Percentiles rank a stretch among this genome's conserved stretches.
Conservation (phyloP, 1,140 invertebrate genomes). For the Aleiodes sp. region DNA sequence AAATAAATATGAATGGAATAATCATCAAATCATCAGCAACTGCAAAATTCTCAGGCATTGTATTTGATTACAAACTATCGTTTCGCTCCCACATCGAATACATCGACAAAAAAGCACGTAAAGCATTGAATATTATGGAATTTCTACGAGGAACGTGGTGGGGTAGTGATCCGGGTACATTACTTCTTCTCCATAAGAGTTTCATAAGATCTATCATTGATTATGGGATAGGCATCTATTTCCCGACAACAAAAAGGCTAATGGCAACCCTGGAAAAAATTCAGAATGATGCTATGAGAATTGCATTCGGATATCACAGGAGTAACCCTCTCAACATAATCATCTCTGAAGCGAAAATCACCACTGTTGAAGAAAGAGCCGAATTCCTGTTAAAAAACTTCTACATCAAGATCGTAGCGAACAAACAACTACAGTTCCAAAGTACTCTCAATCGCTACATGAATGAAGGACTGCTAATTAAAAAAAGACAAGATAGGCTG, state of each 20-base stretch:
- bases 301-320: not conserved
- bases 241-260: not conserved
- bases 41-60: constrained; percentile 38
- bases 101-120: constrained; percentile 22
- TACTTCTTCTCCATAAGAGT: constrained; percentile 23
- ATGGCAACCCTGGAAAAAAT: not conserved
- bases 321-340: not conserved
- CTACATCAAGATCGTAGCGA: not conserved
- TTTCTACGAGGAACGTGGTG: constrained; percentile 30
- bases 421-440: not conserved
- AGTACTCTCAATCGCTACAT: not conserved
- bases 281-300: not conserved
- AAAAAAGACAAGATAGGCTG: not conserved
- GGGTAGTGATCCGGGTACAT: constrained; percentile 21
- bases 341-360: not conserved
- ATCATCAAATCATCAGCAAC: constrained; percentile 15
- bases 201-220: constrained; percentile 27
- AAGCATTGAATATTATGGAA: constrained; percentile 32
- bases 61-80: constrained; percentile 34
- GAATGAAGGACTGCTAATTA: not conserved
- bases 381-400: not conserved
- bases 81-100: constrained; percentile 36
- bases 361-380: not conserved
- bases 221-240: constrained; percentile 1
- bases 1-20: constrained; percentile 22